phyloP scores from a whole-genome alignment of 2,113 vertebrate species.

The Chloropsis hardwickii region DNA sequence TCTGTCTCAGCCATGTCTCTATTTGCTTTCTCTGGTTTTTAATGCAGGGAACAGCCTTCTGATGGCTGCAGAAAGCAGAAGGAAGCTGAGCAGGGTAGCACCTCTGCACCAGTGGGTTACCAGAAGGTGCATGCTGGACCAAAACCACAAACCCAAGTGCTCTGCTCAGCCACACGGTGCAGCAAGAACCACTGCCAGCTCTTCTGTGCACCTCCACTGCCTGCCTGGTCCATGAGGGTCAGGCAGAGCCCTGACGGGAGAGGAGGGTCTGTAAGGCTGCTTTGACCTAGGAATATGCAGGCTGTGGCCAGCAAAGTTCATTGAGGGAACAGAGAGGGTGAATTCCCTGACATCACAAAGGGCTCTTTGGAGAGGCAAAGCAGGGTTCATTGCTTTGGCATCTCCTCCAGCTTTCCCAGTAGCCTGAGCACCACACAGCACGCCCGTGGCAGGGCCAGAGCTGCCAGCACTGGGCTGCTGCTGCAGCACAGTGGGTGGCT shows the following conservation, averaged over 20 bases:
- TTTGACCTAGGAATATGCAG: rapidly evolving
- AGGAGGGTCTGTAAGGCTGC: neutral
- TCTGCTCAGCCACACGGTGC: neutral
- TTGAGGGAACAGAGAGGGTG: neutral
- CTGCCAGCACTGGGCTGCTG: neutral
- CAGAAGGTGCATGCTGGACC: neutral
- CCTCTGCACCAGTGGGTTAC: neutral
- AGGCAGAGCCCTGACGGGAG: neutral
- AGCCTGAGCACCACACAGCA: neutral
- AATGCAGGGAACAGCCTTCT: neutral
- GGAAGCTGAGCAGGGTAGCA: neutral
- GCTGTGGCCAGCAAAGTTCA: neutral
- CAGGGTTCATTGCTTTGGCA: neutral
- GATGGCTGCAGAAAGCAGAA: neutral
- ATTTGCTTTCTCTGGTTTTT: neutral
- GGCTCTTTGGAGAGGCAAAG: neutral
- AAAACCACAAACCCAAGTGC: neutral
- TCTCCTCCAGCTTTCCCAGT: neutral
- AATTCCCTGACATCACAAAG: neutral
- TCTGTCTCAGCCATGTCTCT: neutral
- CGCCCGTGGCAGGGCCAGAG: neutral
- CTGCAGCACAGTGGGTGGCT: rapidly evolving
- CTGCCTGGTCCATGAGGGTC: neutral
- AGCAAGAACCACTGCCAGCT: neutral
- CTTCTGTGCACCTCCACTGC: neutral